Conservation (phyloP, 2,113 vertebrate genomes). For the Balaenoptera acutorostrata region DNA sequence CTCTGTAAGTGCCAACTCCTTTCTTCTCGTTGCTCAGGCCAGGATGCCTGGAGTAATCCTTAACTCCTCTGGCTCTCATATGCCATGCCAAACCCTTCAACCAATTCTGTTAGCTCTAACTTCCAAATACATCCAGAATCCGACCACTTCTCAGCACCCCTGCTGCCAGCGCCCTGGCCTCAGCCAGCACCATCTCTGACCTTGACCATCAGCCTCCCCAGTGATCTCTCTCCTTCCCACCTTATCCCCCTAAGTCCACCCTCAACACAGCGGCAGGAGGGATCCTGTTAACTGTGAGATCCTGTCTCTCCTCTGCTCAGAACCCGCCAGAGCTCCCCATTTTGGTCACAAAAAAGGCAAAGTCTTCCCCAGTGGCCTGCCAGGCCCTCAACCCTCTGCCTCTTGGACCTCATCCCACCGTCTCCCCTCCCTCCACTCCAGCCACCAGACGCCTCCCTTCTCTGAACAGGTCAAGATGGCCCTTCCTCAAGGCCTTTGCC, state of each 20-base stretch:
- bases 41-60: neutral
- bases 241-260: accelerated
- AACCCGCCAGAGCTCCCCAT: neutral
- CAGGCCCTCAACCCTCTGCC: neutral
- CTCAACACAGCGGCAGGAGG: accelerated
- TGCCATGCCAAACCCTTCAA: neutral
- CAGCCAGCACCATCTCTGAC: neutral
- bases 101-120: neutral
- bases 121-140: neutral
- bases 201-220: neutral
- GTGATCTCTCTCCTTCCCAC: neutral
- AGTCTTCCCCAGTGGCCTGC: neutral
- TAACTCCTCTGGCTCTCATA: neutral
- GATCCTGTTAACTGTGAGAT: neutral
- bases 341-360: neutral
- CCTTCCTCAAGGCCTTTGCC: neutral
- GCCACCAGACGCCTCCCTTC: neutral
- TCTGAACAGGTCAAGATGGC: neutral
- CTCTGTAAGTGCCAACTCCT: neutral
- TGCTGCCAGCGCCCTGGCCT: neutral
- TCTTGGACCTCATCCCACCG: no score
- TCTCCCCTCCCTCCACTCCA: neutral
- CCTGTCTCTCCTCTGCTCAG: neutral
- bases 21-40: neutral
- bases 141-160: neutral